phyloP scores from a whole-genome alignment of 37 sponge, comb jelly and placozoan species.

The Corticium candelabrum region DNA sequence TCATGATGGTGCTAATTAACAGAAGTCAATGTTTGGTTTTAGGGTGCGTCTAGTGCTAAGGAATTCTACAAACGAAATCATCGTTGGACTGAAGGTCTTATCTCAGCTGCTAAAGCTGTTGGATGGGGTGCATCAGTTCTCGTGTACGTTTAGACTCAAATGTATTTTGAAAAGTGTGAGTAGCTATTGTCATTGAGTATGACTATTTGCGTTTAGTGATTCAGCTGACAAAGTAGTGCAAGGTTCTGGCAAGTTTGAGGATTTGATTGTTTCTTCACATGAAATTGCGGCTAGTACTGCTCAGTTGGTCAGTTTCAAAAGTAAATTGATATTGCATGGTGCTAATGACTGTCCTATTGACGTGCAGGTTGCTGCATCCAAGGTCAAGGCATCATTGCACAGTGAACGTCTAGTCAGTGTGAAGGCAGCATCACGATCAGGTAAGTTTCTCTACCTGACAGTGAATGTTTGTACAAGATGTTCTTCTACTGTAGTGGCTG shows the following conservation, averaged over 20 bases:
- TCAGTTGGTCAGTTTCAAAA: conserved; percentile 61
- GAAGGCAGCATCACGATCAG: conserved; percentile 65
- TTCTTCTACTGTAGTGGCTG: conserved; percentile 50
- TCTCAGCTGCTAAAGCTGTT: conserved; percentile 97
- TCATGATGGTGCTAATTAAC: neutral
- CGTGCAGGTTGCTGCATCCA: conserved; percentile 81
- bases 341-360: neutral
- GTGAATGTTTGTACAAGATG: neutral
- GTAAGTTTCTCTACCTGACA: conserved; percentile 14
- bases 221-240: conserved; percentile 88
- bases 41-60: conserved; percentile 48
- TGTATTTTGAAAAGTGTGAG: neutral
- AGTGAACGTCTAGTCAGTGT: conserved; percentile 60
- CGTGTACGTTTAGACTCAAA: conserved; percentile 38
- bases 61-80: conserved; percentile 95
- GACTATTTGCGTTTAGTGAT: conserved; percentile 50
- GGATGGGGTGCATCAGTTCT: conserved; percentile 89
- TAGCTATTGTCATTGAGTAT: too few relatives aligned
- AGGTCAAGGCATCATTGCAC: conserved; percentile 77
- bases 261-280: conserved; percentile 86
- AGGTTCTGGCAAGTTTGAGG: conserved; percentile 87
- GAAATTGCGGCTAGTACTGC: conserved; percentile 98
- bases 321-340: neutral
- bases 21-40: neutral
- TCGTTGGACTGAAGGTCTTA: conserved; percentile 95